Percentiles rank a stretch among this genome's conserved stretches.
These are phyloP conservation scores for Greenwoodochromis staneri DNA, from an alignment of 2,113 vertebrate genomes.

Conservation along the genomic window DNA sequence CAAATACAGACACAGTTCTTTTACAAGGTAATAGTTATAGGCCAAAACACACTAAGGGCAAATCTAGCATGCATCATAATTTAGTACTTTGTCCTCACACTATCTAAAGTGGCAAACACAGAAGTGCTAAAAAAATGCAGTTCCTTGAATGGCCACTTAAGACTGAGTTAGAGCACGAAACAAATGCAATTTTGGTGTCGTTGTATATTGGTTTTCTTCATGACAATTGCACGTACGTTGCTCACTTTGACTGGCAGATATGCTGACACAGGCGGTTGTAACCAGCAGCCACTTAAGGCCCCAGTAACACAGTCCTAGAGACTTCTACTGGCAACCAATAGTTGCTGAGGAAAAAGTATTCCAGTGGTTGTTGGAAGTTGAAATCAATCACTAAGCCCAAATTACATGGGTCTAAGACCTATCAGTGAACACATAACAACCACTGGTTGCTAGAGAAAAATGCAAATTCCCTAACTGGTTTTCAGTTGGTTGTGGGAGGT, in stretches of 20 bases:
- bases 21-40: neutral
- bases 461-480: neutral
- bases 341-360: neutral
- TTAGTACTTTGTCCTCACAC: neutral
- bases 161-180: neutral
- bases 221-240: neutral
- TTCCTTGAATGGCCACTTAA: neutral
- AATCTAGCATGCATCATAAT: neutral
- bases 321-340: neutral
- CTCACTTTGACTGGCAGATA: neutral
- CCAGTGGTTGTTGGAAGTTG: neutral
- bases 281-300: neutral
- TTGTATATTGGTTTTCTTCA: neutral
- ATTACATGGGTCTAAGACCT: neutral
- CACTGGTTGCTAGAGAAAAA: neutral
- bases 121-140: neutral
- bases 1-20: slow-evolving; percentile 6
- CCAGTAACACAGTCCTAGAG: neutral
- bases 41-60: neutral
- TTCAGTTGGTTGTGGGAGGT: neutral
- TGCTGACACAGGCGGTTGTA: neutral
- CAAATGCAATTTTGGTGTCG: neutral
- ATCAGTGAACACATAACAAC: neutral
- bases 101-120: neutral
- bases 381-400: neutral